phyloP scores from a whole-genome alignment of 23 tunicate genomes.

The Styela clava region DNA sequence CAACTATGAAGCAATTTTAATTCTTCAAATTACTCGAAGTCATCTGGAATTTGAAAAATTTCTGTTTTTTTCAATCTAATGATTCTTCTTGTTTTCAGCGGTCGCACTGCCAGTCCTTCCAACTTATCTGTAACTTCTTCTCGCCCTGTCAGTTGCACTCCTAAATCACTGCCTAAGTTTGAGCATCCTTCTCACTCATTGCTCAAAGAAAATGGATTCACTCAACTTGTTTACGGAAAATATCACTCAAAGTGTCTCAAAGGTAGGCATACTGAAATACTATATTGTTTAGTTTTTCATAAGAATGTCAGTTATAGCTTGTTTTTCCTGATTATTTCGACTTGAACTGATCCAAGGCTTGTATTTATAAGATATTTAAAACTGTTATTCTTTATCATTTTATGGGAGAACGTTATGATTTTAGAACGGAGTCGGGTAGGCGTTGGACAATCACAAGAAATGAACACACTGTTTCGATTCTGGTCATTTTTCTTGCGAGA shows the following conservation, averaged over 20 bases:
- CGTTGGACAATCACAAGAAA: slow-evolving; percentile 87
- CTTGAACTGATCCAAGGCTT: too few relatives aligned
- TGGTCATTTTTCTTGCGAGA: slow-evolving; percentile 97
- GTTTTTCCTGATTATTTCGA: too few relatives aligned
- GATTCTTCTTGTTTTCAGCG: too few relatives aligned
- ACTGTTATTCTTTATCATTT: too few relatives aligned
- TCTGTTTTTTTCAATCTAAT: too few relatives aligned
- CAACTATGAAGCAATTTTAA: too few relatives aligned
- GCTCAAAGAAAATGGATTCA: slow-evolving; percentile 86
- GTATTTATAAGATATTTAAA: too few relatives aligned
- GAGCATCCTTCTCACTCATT: slow-evolving; percentile 79
- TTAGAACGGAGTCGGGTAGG: slow-evolving; percentile 76
- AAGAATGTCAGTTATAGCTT: too few relatives aligned
- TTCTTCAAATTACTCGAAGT: too few relatives aligned
- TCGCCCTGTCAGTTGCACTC: slow-evolving; percentile 8
- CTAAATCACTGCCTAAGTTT: slow-evolving; percentile 19
- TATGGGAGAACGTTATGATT: too few relatives aligned
- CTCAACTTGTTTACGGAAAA: slow-evolving; percentile 78
- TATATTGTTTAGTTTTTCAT: too few relatives aligned
- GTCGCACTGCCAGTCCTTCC: slow-evolving; percentile 4
- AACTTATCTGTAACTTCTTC: neutral
- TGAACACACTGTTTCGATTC: slow-evolving; percentile 97
- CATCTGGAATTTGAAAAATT: too few relatives aligned
- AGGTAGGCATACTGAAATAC: slow-evolving; percentile 55
- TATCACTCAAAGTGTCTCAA: slow-evolving; percentile 73